Base-by-base conservation (phyloP, 2,888 invertebrate species). In the Barypeithes pellucidus region DNA sequence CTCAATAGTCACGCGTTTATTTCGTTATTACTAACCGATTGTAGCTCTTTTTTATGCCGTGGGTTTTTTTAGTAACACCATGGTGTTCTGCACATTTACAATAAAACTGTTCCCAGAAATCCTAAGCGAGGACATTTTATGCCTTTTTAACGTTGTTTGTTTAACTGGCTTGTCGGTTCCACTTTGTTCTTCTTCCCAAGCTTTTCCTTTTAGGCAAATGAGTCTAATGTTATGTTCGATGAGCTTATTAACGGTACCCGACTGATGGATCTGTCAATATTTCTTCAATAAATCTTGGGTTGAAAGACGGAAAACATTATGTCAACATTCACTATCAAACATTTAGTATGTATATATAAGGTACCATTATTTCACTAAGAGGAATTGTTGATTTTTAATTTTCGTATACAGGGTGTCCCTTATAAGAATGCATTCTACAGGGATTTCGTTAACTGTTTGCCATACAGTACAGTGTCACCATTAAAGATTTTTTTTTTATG, bases 171-270 rank as follows among this genome's bases (percentile, higher is more conserved):
- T 22, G 22, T 29, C 7, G 29, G 39, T 39, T 39, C 16, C 43
- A 43, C 43, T 43, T 43, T 54, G 47, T 63, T 57, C 71, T 47
- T 63, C 22, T 62, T 63, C 70, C 45, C 36, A 45, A 41, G 57
- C 68, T 73, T 73, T 73, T 73, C 62, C 73, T 73, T 73, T 73
- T 73, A 73, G 68, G 67, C 70, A 71, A 74, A 74, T 70, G 71
- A 74, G 70, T 43, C 52, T 67, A 50, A 65, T 36, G 3, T 41
- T 41, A 65, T 36, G 3, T 41, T 41, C 36, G 60, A 71, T 60
- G 41, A 36, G 63, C 41, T 24, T 54, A 43, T 75, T 77, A 77
- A 77, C 77, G 75, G 77, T 74, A 66, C 29, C 29, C 29, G 1
- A 22, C 66, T 72, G 69, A 72, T 72, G 73, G 52, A 41, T 73